These are phyloP conservation scores for Entomobrya proxima DNA, from an alignment of 2,888 invertebrate genomes.

Conservation along the genomic window DNA sequence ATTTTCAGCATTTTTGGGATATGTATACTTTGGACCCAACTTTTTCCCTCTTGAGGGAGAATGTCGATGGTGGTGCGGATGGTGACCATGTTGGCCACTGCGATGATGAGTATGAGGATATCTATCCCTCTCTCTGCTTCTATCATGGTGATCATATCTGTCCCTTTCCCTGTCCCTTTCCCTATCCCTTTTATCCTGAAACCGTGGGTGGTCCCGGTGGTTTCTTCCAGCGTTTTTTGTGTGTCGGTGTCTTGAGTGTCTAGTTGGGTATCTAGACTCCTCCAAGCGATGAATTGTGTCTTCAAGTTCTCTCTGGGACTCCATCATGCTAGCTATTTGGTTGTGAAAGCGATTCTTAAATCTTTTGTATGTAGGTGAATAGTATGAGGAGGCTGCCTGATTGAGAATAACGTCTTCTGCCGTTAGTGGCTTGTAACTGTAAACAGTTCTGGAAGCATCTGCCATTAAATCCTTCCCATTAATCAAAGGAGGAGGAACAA, in stretches of 20 bases:
- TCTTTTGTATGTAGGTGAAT: slow-evolving; percentile 45
- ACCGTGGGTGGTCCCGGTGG: background rate
- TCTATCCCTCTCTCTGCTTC: slow-evolving; percentile 14
- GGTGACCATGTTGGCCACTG: slow-evolving; percentile 35
- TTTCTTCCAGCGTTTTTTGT: slow-evolving; percentile 18
- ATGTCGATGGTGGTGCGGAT: slow-evolving; percentile 38
- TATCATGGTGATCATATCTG: background rate
- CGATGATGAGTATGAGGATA: slow-evolving; percentile 7
- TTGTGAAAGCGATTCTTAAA: slow-evolving; percentile 44
- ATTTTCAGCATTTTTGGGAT: slow-evolving; percentile 75
- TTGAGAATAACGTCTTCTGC: slow-evolving; percentile 32
- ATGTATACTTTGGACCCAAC: slow-evolving; percentile 68
- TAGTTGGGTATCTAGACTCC: slow-evolving; percentile 30
- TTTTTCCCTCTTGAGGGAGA: slow-evolving; percentile 37
- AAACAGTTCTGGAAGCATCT: slow-evolving; percentile 47
- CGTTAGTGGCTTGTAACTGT: slow-evolving; percentile 49
- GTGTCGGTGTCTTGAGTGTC: slow-evolving; percentile 35
- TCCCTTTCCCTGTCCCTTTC: background rate
- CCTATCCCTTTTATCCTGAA: background rate
- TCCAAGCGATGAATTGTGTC: slow-evolving; percentile 31
- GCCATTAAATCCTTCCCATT: slow-evolving; percentile 32
- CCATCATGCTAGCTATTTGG: slow-evolving; percentile 44
- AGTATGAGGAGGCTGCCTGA: slow-evolving; percentile 56
- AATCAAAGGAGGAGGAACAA: background rate
- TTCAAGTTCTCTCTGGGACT: slow-evolving; percentile 43